phyloP scores from a whole-genome alignment of 2,888 invertebrate genomes.

The Agrochola macilenta region DNA sequence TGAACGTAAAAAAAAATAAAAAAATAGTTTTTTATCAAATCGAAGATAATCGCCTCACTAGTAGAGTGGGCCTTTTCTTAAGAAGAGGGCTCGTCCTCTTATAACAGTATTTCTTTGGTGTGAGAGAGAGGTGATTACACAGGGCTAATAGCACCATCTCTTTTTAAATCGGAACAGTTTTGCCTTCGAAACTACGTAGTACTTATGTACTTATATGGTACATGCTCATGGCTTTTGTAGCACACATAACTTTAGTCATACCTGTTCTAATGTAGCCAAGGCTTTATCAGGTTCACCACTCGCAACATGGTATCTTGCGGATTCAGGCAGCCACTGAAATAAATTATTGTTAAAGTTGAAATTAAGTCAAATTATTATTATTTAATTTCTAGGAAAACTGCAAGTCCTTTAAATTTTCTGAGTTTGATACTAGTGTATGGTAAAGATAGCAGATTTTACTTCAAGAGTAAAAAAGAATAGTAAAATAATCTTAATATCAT shows the following conservation, averaged over 20 bases:
- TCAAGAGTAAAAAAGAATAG: neutral
- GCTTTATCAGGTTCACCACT: constrained; percentile 97
- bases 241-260: constrained; percentile 59
- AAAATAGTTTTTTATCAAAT: neutral
- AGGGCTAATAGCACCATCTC: neutral
- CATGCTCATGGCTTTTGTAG: too few species aligned
- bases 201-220: too few species aligned
- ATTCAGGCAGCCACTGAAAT: constrained; percentile 97
- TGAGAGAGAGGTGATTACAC: neutral
- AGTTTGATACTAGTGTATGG: neutral
- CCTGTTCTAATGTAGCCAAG: constrained; percentile 94
- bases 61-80: neutral
- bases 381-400: neutral
- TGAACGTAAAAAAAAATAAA: too few species aligned
- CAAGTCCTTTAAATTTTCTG: neutral
- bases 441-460: neutral
- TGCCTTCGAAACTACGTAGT: neutral
- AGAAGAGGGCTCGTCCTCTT: neutral
- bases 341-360: neutral
- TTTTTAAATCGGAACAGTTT: neutral
- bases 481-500: neutral
- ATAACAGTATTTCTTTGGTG: neutral
- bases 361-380: neutral
- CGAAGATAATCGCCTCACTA: neutral
- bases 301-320: constrained; percentile 96